These are phyloP conservation scores for Arctocebus calabarensis DNA, from an alignment of 2,797 vertebrate genomes.

Conservation along the genomic window DNA sequence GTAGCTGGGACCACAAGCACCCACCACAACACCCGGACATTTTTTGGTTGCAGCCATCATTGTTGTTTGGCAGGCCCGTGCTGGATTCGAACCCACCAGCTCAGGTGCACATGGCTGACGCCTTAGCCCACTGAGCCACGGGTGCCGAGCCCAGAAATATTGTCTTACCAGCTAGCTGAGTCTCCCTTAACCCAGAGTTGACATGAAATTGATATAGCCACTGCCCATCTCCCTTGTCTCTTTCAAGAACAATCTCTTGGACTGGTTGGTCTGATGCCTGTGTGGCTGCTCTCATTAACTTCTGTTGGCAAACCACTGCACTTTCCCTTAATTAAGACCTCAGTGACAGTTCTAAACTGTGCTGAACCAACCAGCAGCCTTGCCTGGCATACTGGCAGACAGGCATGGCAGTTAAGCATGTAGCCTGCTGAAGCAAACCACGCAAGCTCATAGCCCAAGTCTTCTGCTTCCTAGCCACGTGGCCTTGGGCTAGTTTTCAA, in stretches of 20 bases:
- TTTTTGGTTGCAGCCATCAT: no score
- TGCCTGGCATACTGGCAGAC: not conserved
- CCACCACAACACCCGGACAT: no score
- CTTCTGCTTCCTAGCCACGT: not conserved
- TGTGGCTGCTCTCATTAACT: not conserved
- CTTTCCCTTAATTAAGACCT: not conserved
- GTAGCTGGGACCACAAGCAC: no score
- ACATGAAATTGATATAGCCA: not conserved
- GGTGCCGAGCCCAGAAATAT: no score
- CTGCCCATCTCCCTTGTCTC: not conserved
- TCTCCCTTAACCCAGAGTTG: not conserved
- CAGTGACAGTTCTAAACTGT: not conserved
- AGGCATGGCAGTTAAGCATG: not conserved
- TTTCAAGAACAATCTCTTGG: not conserved
- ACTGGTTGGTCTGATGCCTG: not conserved
- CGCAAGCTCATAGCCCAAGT: not conserved
- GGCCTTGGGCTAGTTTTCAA: not conserved
- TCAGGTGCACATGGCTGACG: no score
- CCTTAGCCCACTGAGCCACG: no score
- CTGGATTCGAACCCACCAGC: no score
- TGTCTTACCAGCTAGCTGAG: not conserved
- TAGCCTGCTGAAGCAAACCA: not conserved
- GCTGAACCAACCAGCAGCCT: not conserved
- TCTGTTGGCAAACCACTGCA: not conserved
- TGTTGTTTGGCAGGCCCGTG: no score